Base-by-base conservation (phyloP, 2,797 vertebrate genomes). In the Esox masquinongy region DNA sequence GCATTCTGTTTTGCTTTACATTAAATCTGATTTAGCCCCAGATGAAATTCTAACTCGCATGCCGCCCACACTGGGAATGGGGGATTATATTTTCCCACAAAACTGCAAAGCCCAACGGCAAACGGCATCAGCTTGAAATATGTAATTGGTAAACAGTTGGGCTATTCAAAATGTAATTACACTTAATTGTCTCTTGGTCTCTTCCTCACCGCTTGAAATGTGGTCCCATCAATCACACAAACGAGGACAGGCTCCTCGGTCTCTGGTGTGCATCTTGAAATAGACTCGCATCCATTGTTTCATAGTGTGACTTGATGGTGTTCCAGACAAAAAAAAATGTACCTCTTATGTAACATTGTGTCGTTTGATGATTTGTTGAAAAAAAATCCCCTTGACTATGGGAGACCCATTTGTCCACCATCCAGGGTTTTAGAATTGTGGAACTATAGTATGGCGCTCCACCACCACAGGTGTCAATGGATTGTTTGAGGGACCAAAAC, bases 91-190 rank as follows among this genome's bases (percentile, higher is more conserved):
- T 72, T 73, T 24, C 4, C 16, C 67, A 64, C 70, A 69, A 71
- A n/a, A 16, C 31, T 1, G 39, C 83, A 88, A 87, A 88, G 85
- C 83, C 81, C 83, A 83, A 82, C 78, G 9, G 85, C 80, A 88
- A 92, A 90, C 72, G 85, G 56, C 88, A 80, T 86, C 77, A 74
- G 86, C 64, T 80, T 51, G 70, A 78, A 84, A 47, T 79, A 83
- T 86, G 87, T 81, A 86, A 90, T 66, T 77, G 82, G 85, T 80
- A 90, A 90, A 88, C 78, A 83, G 79, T 75, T 74, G 50, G 79
- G 80, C 84, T 90, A 86, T 77, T 77, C 70, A 72, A 83, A 80
- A 84, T 90, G 88, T 90, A 88, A 92, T 92, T 88, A 87, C 1
- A 69, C 49, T 79, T 89, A 88, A 88, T 89, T 90, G 88, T 82